Base-by-base conservation (phyloP, 2,797 vertebrate genomes). In the Loris lydekkerianus region DNA sequence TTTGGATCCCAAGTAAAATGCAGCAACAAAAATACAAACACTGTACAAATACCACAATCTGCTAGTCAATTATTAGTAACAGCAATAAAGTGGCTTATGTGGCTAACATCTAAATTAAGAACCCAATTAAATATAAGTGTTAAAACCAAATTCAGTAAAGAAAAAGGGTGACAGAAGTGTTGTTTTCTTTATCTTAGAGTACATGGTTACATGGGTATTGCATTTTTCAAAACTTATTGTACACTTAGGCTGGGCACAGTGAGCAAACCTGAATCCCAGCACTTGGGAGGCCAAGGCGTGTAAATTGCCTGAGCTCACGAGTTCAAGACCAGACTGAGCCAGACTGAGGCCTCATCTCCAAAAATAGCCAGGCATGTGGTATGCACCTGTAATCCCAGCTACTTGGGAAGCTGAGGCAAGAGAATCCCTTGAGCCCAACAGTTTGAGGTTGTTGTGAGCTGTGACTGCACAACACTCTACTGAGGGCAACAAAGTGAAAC, bases 161-260 rank as follows among this genome's bases (percentile, higher is more conserved):
- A 73, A 46, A 37, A 43, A 81, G 25, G 27, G 78, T 25, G 31
- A 91, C 18, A 1, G 56, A 87, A 82, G 25, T 43, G 5, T 34
- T 80, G 76, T 82, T 67, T 81, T 13, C 81, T 53, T 5, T 21
- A 43, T 70, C 58, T 84, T 84, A 83, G 11, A 11, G 25, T 91
- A 40, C 34, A 10, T 67, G 40, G 46, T 82, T 70, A 96, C 2
- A 63, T 5, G 10, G 15, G 29, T 77, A 84, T 67, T 20, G 43
- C 8, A 73, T 56, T 94, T 96, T 82, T 63, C 34, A 92, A 95
- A 95, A 53, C 13, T 86, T 34, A 73, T 7, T 82, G 14, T 56
- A 72, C 4, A 72, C 2, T 29, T 49, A 40, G 40, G 23, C 76
- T 20, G 11, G 20, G 20, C 20, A 1, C n/a, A 11, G 31, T 78